A percentile compares a stretch with the other conserved stretches of the same genome.
These are phyloP conservation scores for Colistium nudipinnis DNA, from an alignment of 2,113 vertebrate genomes.

Conservation along the genomic window DNA sequence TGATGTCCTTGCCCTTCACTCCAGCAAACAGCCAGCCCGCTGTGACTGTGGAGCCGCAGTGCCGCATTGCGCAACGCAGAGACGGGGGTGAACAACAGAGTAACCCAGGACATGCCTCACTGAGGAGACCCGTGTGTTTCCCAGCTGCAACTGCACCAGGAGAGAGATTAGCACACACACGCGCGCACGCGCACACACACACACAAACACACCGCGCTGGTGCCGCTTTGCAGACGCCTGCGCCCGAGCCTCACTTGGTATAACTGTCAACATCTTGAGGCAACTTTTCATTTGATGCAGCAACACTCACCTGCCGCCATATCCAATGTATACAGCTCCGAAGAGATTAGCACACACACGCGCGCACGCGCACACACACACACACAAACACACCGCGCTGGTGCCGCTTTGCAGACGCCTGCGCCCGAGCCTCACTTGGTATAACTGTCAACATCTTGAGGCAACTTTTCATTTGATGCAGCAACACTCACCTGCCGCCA, in stretches of 20 bases:
- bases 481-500: neutral
- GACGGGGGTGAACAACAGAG: constrained; percentile 69
- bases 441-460: constrained; percentile 8
- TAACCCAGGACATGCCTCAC: constrained; percentile 62
- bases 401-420: constrained; percentile 18
- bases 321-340: too few species aligned
- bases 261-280: constrained; percentile 7
- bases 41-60: constrained; percentile 72
- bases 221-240: constrained; percentile 18
- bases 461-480: constrained; percentile 10
- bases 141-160: constrained; percentile 46
- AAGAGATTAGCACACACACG: constrained; percentile 40
- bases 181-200: neutral
- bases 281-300: constrained; percentile 10
- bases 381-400: neutral
- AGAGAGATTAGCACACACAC: constrained; percentile 41
- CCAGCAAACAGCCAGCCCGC: constrained; percentile 47
- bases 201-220: neutral
- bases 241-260: constrained; percentile 10
- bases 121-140: constrained; percentile 59
- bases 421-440: constrained; percentile 9
- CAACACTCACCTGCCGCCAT: neutral
- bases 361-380: neutral
- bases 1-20: constrained; percentile 64
- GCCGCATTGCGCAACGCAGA: constrained; percentile 79